Base-by-base conservation (phyloP, 2,113 vertebrate genomes). In the Phaethon lepturus region DNA sequence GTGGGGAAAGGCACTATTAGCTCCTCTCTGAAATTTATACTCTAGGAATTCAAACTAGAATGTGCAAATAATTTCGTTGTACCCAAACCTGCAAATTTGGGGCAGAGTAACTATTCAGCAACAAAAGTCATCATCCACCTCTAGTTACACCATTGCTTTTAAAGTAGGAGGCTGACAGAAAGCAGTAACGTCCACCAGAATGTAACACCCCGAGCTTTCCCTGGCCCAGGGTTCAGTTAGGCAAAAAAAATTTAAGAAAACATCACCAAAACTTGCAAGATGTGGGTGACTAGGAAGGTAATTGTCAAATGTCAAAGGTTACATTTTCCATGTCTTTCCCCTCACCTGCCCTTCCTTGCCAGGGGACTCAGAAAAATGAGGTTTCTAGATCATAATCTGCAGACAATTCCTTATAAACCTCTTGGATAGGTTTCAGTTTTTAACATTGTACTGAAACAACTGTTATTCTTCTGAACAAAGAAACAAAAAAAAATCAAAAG, bases 401-500 rank as follows among this genome's bases (percentile, higher is more conserved):
- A 50, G 78, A 94, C 81, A 95, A 94, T 93, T 97, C 71, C 55
- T 73, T 67, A 91, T 94, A 91, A 97, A 91, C 86, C 64, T 56
- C 52, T 90, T 90, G 92, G 84, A 90, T 92, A 89, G 15, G 62
- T 90, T 96, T 96, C 95, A 90, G 55, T 89, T 97, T 94, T 90
- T 92, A 94, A 73, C 63, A 86, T 84, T 79, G 64, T 78, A 92
- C 58, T 89, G 77, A 94, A 97, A 81, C 64, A 81, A 94, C 84
- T 95, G 95, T 93, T 95, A 95, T 75, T 95, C 71, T 95, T 95
- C 77, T 58, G 95, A 96, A 97, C 91, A 97, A 97, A 97, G 95
- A 90, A 93, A 84, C 1, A 77, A 92, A 91, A 96, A 91, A 82
- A 91, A 88, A 82, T 85, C 69, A 94, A 95, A 96, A 93, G 95